Base-by-base conservation (phyloP, 2,797 vertebrate species). In the Sebastes oblongus region DNA sequence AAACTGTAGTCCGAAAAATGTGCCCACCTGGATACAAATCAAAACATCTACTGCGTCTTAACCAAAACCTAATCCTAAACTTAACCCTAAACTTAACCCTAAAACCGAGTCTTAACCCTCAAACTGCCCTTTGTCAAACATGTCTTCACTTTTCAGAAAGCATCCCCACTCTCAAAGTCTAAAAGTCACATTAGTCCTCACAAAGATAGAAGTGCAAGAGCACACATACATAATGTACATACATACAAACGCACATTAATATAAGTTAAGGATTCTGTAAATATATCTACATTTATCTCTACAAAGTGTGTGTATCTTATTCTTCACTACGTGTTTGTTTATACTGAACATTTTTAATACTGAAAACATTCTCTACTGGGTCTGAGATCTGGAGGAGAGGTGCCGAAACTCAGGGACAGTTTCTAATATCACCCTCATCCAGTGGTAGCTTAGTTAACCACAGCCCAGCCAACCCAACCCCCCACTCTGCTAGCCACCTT, bases 381-480 rank as follows among this genome's bases (percentile, higher is more conserved):
- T 24, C 56, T 88, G 54, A 73, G 78, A 83, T 89, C 80, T 55
- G 83, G 20, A 89, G 55, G 39, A 20, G 64, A 81, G 71, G 6
- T 25, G 32, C 29, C 6, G 3, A 30, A 14, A 22, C 56, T 6
- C 1, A 72, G 22, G 22, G 29, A 25, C 32, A 52, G 58, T 78
- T 25, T 66, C 55, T 60, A 18, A 32, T 52, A 36, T 54, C 22
- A 25, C 18, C 42, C 20, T 22, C 8, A 54, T 29, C 46, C 29
- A 6, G 64, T 36, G n/a, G 46, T 81, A 86, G 30, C 13, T 36
- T 60, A 70, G 66, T 77, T 73, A 75, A 27, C 55, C 55, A 8
- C 5, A 60, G 13, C n/a, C 54, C 29, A 5, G 4, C 22, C 55
- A 52, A 52, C 50, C 58, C 27, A 27, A 13, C 5, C 16, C 18